Evolutionary conservation across 2,888 invertebrate genomes (phyloP).

Genomic region (Ophraella communa): DNA sequence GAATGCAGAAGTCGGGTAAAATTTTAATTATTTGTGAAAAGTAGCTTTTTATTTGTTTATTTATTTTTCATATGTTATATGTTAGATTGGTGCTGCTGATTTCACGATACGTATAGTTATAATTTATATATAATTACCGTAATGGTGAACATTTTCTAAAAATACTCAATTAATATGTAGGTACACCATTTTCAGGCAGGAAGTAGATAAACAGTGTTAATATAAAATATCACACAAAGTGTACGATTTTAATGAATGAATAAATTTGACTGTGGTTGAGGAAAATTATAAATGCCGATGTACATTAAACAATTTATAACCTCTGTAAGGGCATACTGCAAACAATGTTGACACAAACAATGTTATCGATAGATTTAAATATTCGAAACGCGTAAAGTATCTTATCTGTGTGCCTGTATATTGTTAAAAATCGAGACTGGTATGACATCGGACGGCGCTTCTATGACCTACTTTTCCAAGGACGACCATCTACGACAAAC

Average conservation of each 20-base stretch:
- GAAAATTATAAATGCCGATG: no score
- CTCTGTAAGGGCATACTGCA: no score
- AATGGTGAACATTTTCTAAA: background rate
- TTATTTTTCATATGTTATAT: constrained; percentile 6
- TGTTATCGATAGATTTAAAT: background rate
- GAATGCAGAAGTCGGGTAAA: constrained; percentile 37
- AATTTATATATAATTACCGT: background rate
- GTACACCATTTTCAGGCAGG: no score
- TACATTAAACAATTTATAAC: no score
- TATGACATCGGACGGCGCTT: background rate
- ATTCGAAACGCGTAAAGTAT: background rate
- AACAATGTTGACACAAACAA: no score
- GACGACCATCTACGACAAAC: background rate
- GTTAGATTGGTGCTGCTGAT: constrained; percentile 1
- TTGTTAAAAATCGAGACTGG: background rate
- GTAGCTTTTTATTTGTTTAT: constrained; percentile 12
- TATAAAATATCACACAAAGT: no score
- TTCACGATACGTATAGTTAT: background rate
- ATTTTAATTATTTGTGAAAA: constrained; percentile 5
- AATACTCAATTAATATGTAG: no score
- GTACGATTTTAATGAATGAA: no score
- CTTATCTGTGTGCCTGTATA: background rate
- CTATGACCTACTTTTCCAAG: background rate
- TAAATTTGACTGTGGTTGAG: no score
- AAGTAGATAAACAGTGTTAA: no score